Evolutionary conservation across 2,113 vertebrate species (phyloP).

Genomic region (Bufo gargarizans): DNA sequence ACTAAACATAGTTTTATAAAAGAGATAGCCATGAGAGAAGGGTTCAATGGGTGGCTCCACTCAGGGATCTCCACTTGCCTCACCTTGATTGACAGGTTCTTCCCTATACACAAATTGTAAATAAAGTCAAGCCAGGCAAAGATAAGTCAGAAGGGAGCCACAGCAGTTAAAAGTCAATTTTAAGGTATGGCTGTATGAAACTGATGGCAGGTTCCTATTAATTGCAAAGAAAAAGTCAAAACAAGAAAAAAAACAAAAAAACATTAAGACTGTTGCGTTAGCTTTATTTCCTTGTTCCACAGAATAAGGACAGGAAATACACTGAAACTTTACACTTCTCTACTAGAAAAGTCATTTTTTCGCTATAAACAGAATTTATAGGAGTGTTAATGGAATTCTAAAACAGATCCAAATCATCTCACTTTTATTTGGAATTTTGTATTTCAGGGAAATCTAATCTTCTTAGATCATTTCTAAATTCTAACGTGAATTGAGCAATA

Average conservation of each 20-base stretch:
- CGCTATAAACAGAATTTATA: slow-evolving; percentile 39
- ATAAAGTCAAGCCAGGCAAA: no score
- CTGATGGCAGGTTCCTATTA: not conserved
- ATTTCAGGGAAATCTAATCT: slow-evolving; percentile 54
- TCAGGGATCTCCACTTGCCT: no score
- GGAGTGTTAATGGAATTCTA: slow-evolving; percentile 37
- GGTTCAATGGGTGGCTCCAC: no score
- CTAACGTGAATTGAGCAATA: slow-evolving; percentile 47
- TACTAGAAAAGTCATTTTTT: slow-evolving; percentile 3
- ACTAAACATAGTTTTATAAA: no score
- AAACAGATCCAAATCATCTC: slow-evolving; percentile 45
- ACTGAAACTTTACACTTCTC: slow-evolving; percentile 14
- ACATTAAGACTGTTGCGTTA: not conserved
- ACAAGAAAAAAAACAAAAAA: not conserved
- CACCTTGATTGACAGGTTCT: no score
- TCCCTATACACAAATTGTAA: no score
- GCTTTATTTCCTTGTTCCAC: not conserved
- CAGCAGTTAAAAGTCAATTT: no score
- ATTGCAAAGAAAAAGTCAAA: not conserved
- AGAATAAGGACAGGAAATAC: slow-evolving; percentile 16
- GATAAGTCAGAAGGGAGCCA: no score
- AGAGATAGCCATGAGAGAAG: no score
- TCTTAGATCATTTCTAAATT: slow-evolving; percentile 59
- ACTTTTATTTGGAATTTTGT: slow-evolving; percentile 51
- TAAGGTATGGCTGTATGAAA: no score